Evolutionary conservation across 2,113 vertebrate species (phyloP), one percentile per base, ranked within the genome.

Genomic region (Silurus asotus): DNA sequence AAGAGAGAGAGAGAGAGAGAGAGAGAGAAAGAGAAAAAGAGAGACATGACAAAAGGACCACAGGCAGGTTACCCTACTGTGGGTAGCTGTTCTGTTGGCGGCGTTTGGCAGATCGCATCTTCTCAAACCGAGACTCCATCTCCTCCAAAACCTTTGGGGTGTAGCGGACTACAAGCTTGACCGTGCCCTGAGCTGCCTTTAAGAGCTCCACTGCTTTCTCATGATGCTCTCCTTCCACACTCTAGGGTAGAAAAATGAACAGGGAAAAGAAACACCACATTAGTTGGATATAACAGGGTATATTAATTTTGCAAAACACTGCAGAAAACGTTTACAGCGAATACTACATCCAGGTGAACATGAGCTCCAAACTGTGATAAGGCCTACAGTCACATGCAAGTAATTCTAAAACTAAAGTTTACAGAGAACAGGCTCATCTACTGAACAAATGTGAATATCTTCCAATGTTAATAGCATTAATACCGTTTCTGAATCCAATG

Each of bases 21-120:
- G 58, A 8, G 10, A 23, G 23, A 11, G 49, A 64, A 23, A 20
- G 10, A 75, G 13, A 23, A 28, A 56, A 53, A 65, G 62, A 72
- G 84, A 91, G 81, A 88, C 3, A 87, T 7, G 58, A 86, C 70
- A 89, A 76, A 83, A 87, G 91, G 85, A 88, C 82, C 90, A 89
- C 86, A 79, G 87, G 77, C 87, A 58, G 64, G 89, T 89, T 86
- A 67, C 89, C 86, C 94, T 96, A 96, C 92, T 96, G 92, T 81
- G 94, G 92, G 90, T 92, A 95, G 92, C 88, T 98, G 92, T 97
- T 99, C 93, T 99, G 97, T 94, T 99, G 98, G 88, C 97, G 96
- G 94, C 97, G 97, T 93, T 98, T 99, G 45, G 98, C 98, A 0
- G 98, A 99, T 93, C 98, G 96, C 98, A 99, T 98, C 95, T 99